Evolutionary conservation across 2,888 invertebrate species (phyloP), one percentile per base, ranked within the genome.

Genomic region (Euzetes globulus): DNA sequence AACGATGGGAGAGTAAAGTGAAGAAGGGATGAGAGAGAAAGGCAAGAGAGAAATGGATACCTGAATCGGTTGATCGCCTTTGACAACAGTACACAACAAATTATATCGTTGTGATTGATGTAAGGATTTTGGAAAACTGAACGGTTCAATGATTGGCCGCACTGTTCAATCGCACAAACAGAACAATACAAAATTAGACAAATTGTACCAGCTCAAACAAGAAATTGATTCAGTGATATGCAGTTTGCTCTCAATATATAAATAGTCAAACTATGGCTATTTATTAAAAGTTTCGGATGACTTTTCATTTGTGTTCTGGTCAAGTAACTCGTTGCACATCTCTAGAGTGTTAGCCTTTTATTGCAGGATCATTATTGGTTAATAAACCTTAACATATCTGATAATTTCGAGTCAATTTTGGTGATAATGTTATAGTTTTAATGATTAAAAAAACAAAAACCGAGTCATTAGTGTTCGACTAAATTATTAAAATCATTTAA

Each of bases 91-190:
- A 80, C 84, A 84, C 70, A 83, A 81, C 74, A 82, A 82, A 77
- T 81, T 82, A 75, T 81, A 81, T 73, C 83, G 80, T 77, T 82
- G 82, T 50, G 83, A 83, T 75, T 82, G 81, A 77, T 85, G 84
- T 73, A 86, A 83, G 79, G 85, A 85, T 33, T 76, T 76, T 0
- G 79, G 77, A 52, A 79, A 79, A n/a, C 71, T 63, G 58, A 79
- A 79, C 27, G 79, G 77, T 19, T 78, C 80, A 6, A 92, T 90
- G 81, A 91, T 89, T 27, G 92, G 92, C 19, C 92, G 92, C 85
- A 88, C 88, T 88, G 82, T 82, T 78, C 19, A 25, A 25, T 22
- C 1, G 19, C 22, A 15, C 5, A 55, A 13, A 60, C 29, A 60
- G n/a, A 55, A 22, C 9, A 22, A 25, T 22, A 55, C 22, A 33